These are phyloP conservation scores for Boulengeromyrus knoepffleri DNA, from an alignment of 2,113 vertebrate genomes.

Conservation along the genomic window DNA sequence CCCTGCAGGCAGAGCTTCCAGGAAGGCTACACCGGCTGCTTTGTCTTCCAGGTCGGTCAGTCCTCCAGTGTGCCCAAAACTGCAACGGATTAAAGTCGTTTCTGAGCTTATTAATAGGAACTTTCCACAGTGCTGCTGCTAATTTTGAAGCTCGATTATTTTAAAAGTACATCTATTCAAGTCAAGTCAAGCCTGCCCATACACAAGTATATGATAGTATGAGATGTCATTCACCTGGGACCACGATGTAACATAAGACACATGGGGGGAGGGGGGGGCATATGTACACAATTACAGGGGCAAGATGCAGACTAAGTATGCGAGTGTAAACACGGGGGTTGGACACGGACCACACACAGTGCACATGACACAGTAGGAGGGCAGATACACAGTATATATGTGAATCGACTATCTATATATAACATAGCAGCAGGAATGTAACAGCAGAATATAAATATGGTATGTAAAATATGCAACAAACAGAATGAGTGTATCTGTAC, in stretches of 20 bases:
- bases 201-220: not conserved
- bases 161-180: not conserved
- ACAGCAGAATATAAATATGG: not conserved
- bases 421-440: not conserved
- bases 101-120: not conserved
- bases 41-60: constrained; percentile 56
- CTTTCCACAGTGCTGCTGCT: not conserved
- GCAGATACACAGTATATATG: too few species aligned
- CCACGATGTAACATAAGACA: not conserved
- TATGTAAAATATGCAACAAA: not conserved
- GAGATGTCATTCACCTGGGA: not conserved
- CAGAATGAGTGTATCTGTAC: not conserved
- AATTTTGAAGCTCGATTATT: not conserved
- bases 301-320: not conserved
- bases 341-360: too few species aligned
- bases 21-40: constrained; percentile 52
- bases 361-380: too few species aligned
- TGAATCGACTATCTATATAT: not conserved
- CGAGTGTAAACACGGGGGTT: not conserved
- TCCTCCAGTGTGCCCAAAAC: too few species aligned
- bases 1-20: constrained; percentile 55
- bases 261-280: not conserved
- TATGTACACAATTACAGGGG: not conserved
- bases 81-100: not conserved
- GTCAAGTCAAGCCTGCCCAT: not conserved